Conservation (phyloP, 2,797 vertebrate genomes). For the Tokudaia tokunoshimensis region DNA sequence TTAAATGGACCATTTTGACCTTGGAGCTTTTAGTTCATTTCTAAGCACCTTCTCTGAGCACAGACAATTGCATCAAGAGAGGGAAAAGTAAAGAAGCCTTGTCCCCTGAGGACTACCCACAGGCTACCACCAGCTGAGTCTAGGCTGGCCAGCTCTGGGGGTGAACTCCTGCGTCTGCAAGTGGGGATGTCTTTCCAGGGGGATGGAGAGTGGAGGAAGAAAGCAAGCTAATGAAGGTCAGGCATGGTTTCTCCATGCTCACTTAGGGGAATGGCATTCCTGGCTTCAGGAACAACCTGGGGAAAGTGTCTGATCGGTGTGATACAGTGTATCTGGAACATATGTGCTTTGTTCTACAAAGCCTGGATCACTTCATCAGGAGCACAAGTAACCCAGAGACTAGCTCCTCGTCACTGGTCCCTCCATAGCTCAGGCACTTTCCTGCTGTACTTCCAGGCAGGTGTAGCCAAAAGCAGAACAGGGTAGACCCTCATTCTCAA, state of each 20-base stretch:
- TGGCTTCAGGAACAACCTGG: neutral
- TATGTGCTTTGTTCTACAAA: neutral
- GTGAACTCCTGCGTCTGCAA: neutral
- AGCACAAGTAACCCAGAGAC: neutral
- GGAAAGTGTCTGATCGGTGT: neutral
- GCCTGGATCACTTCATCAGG: neutral
- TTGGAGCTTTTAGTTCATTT: slow-evolving; percentile 1
- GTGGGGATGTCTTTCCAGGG: neutral
- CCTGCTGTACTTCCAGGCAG: neutral
- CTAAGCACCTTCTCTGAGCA: neutral
- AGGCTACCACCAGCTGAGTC: neutral
- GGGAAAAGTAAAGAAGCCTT: neutral
- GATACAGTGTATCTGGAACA: fast-evolving
- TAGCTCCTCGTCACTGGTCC: neutral
- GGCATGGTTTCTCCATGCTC: neutral
- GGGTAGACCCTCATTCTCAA: neutral
- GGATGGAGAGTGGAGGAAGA: neutral
- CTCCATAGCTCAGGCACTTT: neutral
- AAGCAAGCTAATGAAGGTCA: neutral
- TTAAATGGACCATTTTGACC: neutral
- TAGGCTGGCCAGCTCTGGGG: neutral
- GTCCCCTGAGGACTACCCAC: neutral
- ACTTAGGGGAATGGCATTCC: neutral
- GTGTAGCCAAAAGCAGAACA: neutral
- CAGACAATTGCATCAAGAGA: neutral